Evolutionary conservation across 2,888 invertebrate species (phyloP), one percentile per base, ranked within the genome.

Genomic region (Stenoptilia bipunctidactyla): DNA sequence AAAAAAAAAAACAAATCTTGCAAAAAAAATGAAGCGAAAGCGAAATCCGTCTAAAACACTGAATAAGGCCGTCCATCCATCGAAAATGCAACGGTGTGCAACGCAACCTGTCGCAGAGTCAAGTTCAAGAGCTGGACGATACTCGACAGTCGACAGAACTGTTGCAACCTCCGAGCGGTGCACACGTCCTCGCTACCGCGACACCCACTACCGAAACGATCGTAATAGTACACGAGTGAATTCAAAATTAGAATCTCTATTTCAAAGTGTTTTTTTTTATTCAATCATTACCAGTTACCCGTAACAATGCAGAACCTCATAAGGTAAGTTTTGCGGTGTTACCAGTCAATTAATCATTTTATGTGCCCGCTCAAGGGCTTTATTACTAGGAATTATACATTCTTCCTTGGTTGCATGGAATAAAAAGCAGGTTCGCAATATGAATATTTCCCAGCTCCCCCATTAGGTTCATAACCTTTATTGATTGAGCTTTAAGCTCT

Each of bases 41-140:
- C 20, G 8, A 8, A 20, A 20, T 5, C 3, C 20, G 20, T 20
- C 3, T 5, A 20, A 20, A 8, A 5, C 8, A 20, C 20, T 20
- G 20, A 20, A 20, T 20, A 20, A 20, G 20, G 20, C 20, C n/a
- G 8, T 8, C 20, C 20, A 8, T 5, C 20, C 59, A 56, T 58
- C 57, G 51, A 62, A 68, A 67, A 65, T 72, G 75, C 75, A 75
- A 54, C 60, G 58, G 61, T 62, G 62, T 68, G 73, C 67, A 72
- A 53, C 73, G 69, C 69, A 70, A 67, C 67, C 69, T 73, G 73
- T 53, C 62, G 58, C 30, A 56, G 58, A 57, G 56, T 53, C 67
- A 72, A 76, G 77, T 77, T 79, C 74, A 80, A 77, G 77, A 70
- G 58, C 65, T 63, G 59, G 54, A 60, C 61, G 63, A 53, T 63